Evolutionary conservation across 2,888 invertebrate genomes (phyloP), one percentile per base, ranked within the genome.

Genomic region (Cataglyphis cursor): DNA sequence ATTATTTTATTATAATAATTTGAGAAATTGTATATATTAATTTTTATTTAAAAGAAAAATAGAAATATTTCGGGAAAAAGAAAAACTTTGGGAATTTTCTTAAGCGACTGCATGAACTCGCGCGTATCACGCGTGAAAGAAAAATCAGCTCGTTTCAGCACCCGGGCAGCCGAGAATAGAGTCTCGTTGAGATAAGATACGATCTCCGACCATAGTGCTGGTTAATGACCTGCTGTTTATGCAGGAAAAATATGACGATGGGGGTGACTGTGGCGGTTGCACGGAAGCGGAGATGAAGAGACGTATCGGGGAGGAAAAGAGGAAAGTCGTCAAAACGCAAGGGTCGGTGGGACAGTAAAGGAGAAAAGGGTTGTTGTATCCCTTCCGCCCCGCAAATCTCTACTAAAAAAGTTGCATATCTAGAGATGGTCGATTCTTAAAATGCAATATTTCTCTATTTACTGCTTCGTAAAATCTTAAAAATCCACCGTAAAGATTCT

Each of bases 161-260:
- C 41, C 64, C 78, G 51, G 57, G 44, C 61, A 66, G 66, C 54
- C 62, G 78, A 75, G 86, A 83, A 82, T 83, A 70, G 81, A 87
- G 83, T 85, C 87, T 88, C 85, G 80, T 61, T 54, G 75, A 91
- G 92, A 93, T 93, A 92, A 92, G 93, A 93, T 93, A 92, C 82
- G 89, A 93, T 93, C 93, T 90, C 85, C 81, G 87, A 85, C 87
- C 84, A 90, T 89, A 91, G 92, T 88, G 82, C 85, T 82, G 85
- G 91, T 91, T 93, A 92, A 93, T 92, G 93, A 92, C 91, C 88
- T 90, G 90, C 90, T 92, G 92, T 92, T 93, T 93, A 93, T 92
- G 93, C 92, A 91, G 86, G 90, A 92, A 93, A 93, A 92, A 90
- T 90, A 82, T 83, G 82, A 82, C 75, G 85, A 84, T 81, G 88